These are phyloP conservation scores for Cataglyphis albicans DNA, from an alignment of 2,888 invertebrate genomes.

Conservation along the genomic window DNA sequence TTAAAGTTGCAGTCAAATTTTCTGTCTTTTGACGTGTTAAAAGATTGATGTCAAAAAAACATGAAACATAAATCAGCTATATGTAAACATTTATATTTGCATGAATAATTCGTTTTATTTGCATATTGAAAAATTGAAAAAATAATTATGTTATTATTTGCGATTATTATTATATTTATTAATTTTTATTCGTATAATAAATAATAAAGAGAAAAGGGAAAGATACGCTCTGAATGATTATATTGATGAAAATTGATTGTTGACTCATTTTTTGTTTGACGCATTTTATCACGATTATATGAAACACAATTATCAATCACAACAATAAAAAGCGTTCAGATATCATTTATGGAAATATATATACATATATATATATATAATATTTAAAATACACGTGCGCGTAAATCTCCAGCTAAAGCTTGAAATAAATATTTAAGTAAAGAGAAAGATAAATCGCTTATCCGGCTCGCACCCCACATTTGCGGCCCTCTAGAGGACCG, in stretches of 20 bases:
- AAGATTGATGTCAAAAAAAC: background rate
- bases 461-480: conserved; percentile 16
- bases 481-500: conserved; percentile 7
- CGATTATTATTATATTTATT: conserved; percentile 18
- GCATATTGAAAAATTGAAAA: background rate
- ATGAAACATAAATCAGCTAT: background rate
- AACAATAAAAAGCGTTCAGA: background rate
- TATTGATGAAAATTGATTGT: background rate
- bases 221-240: background rate
- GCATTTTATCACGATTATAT: conserved; percentile 21
- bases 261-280: background rate
- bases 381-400: conserved; percentile 2
- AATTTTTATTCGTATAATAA: conserved; percentile 5
- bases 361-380: background rate
- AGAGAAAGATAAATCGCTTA: conserved; percentile 20
- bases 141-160: background rate
- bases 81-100: background rate
- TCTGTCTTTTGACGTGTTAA: background rate
- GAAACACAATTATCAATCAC: background rate
- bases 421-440: conserved; percentile 26
- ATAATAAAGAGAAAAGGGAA: background rate
- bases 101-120: conserved; percentile 17
- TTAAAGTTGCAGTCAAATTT: conserved; percentile 1
- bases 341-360: conserved; percentile 5
- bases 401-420: background rate